Base-by-base conservation (phyloP, 2,797 vertebrate genomes). In the Sciurus vulgaris region DNA sequence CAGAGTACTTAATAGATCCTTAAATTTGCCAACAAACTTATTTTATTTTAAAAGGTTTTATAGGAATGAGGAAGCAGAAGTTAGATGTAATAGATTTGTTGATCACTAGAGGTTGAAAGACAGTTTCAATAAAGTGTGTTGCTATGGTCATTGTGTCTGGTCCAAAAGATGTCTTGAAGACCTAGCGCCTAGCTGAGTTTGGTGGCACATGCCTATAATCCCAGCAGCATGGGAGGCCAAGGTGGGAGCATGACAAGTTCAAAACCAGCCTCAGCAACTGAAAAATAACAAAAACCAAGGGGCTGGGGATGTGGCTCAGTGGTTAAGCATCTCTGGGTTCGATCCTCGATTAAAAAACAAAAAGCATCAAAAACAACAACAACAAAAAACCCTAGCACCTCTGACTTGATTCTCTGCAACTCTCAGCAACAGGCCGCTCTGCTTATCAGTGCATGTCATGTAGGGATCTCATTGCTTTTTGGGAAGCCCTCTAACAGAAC, bases 51-150 rank as follows among this genome's bases (percentile, higher is more conserved):
- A 81, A 90, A 87, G n/a, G 3, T 47, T 72, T 5, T 5, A 20
- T 3, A 3, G 14, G 28, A 70, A 84, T 0, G 3, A 94, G 13
- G 41, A 82, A 88, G 38, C 15, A 70, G 51, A 61, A 88, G 38
- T 91, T 63, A 86, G 49, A 67, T 22, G 28, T 41, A 89, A n/a
- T 41, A 89, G 44, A 72, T 92, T 56, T 91, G 22, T 70, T 95
- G 82, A 70, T 81, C 7, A 30, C 10, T 72, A 20, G 28, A 3
- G 17, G 30, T 76, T 28, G 47, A 70, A 89, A 49, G 51, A 87
- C 49, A 91, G 35, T 73, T 51, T 88, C 12, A 79, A 11, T 74
- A 26, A 85, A n/a, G 18, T n/a, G 41, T 26, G 7, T 56, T 49
- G 54, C 28, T 73, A 13, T 26, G 51, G 28, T 87, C 30, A 54